phyloP scores from a whole-genome alignment of 1,140 invertebrate species.

The Aricia agestis region DNA sequence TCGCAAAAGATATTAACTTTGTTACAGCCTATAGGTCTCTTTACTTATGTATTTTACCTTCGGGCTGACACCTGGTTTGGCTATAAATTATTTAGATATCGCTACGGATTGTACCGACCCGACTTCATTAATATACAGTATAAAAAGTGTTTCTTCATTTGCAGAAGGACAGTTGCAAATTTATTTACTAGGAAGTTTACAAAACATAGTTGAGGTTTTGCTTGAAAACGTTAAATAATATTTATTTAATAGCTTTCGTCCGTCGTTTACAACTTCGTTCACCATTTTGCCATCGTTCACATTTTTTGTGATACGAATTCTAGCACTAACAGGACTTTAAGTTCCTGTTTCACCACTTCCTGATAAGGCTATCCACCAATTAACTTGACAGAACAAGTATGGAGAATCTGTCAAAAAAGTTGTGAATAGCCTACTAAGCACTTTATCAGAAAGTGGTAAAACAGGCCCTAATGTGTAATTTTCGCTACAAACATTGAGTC shows the following conservation, averaged over 20 bases:
- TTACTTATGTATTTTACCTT: conserved; percentile 32
- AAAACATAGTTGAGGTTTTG: conserved; percentile 37
- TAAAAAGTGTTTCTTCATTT: conserved; percentile 45
- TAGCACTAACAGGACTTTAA: too few relatives aligned
- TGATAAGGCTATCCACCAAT: too few relatives aligned
- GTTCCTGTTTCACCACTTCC: too few relatives aligned
- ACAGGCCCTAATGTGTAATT: too few relatives aligned
- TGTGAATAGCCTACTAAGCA: too few relatives aligned
- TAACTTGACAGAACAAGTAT: too few relatives aligned
- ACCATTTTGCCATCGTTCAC: not conserved
- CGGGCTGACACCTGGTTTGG: conserved; percentile 48
- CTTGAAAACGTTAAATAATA: conserved; percentile 5
- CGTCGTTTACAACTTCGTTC: not conserved
- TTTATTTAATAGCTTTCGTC: conserved; percentile 2
- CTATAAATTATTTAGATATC: conserved; percentile 69
- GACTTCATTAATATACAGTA: conserved; percentile 64
- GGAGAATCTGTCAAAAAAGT: too few relatives aligned
- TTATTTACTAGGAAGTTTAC: conserved; percentile 42
- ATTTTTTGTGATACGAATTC: not conserved
- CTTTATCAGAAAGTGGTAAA: too few relatives aligned
- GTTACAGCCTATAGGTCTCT: conserved; percentile 21
- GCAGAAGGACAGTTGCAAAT: conserved; percentile 36
- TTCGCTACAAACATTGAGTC: too few relatives aligned
- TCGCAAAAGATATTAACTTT: conserved; percentile 23
- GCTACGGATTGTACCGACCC: conserved; percentile 52